A percentile compares a stretch with the other conserved stretches of the same genome.
Evolutionary conservation across 2,888 invertebrate species (phyloP).

Genomic region (Danaus chrysippus): DNA sequence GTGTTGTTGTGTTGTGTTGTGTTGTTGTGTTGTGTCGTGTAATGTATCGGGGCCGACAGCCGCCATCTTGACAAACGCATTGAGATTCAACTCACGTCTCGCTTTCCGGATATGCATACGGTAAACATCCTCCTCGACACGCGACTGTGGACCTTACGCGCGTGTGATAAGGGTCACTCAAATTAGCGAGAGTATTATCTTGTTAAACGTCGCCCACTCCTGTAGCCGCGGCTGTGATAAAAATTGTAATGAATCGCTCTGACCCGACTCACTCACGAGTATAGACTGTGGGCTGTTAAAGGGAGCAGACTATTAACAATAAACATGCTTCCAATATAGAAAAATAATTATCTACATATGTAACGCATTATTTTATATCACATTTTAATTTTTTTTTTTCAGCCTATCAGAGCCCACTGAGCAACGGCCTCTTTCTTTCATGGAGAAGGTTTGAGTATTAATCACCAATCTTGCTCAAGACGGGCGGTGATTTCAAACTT

Average conservation of each 20-base stretch:
- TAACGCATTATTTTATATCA: too few relatives aligned
- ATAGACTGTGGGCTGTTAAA: neutral
- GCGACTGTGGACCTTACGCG: constrained; percentile 8
- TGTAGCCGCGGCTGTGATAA: constrained; percentile 9
- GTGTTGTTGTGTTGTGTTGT: constrained; percentile 26
- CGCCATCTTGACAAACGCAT: constrained; percentile 56
- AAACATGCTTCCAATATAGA: too few relatives aligned
- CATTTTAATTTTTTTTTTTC: too few relatives aligned
- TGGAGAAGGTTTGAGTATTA: too few relatives aligned
- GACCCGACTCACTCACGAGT: constrained; percentile 1
- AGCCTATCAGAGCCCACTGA: too few relatives aligned
- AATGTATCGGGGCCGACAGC: constrained; percentile 16
- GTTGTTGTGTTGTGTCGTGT: constrained; percentile 13
- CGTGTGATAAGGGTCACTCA: neutral
- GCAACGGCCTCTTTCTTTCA: too few relatives aligned
- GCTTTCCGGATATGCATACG: constrained; percentile 25
- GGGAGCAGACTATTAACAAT: neutral
- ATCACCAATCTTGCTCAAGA: too few relatives aligned
- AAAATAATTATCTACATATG: too few relatives aligned
- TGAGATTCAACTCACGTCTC: constrained; percentile 61
- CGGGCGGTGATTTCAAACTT: too few relatives aligned
- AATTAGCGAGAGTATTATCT: neutral
- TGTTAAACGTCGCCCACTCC: neutral
- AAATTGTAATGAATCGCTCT: constrained; percentile 5
- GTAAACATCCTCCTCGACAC: constrained; percentile 10